These are phyloP conservation scores for Abrostola triplasia DNA, from an alignment of 2,888 invertebrate species.

Conservation along the genomic window DNA sequence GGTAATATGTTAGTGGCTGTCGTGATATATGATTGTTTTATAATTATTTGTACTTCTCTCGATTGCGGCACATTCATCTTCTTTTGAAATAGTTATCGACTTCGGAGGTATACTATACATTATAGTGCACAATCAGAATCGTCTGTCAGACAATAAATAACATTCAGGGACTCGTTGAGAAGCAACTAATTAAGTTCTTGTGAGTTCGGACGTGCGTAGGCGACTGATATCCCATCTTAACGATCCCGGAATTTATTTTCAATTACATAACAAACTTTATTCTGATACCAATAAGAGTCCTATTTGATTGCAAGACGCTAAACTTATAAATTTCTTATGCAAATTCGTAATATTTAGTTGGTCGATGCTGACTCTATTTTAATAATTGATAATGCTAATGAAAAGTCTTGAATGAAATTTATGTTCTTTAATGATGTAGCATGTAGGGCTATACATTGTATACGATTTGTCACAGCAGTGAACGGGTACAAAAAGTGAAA, in stretches of 20 bases:
- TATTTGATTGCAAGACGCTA: conserved; percentile 30
- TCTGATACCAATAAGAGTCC: conserved; percentile 29
- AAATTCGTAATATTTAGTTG: conserved; percentile 74
- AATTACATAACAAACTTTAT: conserved; percentile 60
- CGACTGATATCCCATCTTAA: conserved; percentile 67
- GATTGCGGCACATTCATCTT: conserved; percentile 64
- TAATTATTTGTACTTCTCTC: conserved; percentile 54
- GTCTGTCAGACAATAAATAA: conserved; percentile 82
- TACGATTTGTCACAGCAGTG: conserved; percentile 24
- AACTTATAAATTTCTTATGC: conserved; percentile 68
- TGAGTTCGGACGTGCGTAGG: conserved; percentile 78
- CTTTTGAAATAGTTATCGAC: conserved; percentile 67
- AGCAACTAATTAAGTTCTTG: conserved; percentile 86
- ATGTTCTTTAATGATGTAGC: conserved; percentile 47
- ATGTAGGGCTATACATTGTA: conserved; percentile 18
- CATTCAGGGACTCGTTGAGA: conserved; percentile 75
- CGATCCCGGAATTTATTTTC: conserved; percentile 61
- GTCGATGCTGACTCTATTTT: conserved; percentile 71
- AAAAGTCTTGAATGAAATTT: conserved; percentile 55
- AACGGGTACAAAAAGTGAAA: conserved; percentile 5
- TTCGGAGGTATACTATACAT: conserved; percentile 71
- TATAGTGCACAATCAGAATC: conserved; percentile 75
- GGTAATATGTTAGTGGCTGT: conserved; percentile 30
- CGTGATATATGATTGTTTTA: conserved; percentile 46
- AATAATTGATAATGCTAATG: conserved; percentile 83